phyloP scores from a whole-genome alignment of 2,888 invertebrate genomes.

The Erpobdella octoculata region DNA sequence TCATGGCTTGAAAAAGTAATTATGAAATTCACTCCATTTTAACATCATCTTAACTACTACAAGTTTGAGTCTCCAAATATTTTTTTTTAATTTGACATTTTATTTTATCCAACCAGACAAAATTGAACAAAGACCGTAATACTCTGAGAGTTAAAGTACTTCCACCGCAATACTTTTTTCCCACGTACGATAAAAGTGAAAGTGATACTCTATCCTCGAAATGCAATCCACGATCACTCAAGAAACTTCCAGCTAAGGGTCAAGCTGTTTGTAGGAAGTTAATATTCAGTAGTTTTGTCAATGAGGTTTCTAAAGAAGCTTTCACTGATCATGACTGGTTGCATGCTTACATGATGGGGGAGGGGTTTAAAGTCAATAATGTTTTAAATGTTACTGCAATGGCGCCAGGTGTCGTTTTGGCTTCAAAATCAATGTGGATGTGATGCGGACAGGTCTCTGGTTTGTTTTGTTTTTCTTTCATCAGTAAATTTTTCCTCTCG shows the following conservation, averaged over 20 bases:
- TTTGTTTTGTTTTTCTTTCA: no score
- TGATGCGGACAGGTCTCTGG: no score
- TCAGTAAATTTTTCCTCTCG: no score
- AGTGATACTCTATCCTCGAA: conserved; percentile 29
- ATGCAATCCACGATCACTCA: conserved; percentile 24
- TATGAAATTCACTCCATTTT: not conserved
- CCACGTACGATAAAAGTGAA: conserved; percentile 36
- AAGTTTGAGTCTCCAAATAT: no score
- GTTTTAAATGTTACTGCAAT: conserved; percentile 13
- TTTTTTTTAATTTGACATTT: no score
- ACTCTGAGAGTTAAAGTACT: conserved; percentile 31
- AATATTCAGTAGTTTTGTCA: not conserved
- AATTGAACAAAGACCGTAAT: no score
- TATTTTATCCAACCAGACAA: no score
- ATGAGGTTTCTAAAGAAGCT: conserved; percentile 21
- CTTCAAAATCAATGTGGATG: no score
- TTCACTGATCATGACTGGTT: conserved; percentile 38
- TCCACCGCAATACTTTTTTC: conserved; percentile 37
- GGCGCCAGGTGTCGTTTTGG: conserved; percentile 61
- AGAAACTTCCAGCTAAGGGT: conserved; percentile 1
- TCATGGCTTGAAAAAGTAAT: not conserved
- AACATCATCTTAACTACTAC: no score
- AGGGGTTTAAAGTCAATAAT: conserved; percentile 33
- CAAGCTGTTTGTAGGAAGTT: conserved; percentile 28
- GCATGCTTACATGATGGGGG: conserved; percentile 33